Evolutionary conservation across 2,113 vertebrate genomes (phyloP).

Genomic region (Antidorcas marsupialis): DNA sequence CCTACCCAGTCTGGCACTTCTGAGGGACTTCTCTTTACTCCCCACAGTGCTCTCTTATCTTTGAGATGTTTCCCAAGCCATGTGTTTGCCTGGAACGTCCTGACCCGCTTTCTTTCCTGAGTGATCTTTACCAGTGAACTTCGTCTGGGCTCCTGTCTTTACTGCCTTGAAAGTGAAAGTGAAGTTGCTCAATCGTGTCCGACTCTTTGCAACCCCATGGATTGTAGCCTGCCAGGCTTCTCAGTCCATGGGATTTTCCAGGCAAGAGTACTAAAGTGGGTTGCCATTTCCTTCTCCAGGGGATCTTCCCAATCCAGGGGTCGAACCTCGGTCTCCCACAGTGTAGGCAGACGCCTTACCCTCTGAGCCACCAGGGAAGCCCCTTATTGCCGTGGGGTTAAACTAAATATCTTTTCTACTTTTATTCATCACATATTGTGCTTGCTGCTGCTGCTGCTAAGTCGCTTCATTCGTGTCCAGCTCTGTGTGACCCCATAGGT

Average conservation of each 20-base stretch:
- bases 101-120: not conserved
- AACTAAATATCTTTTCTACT: not conserved
- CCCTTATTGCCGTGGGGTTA: not conserved
- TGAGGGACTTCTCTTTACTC: not conserved
- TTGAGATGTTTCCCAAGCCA: not conserved
- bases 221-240: not conserved
- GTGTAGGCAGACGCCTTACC: not conserved
- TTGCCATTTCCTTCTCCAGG: not conserved
- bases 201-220: not conserved
- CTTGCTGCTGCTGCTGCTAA: not conserved
- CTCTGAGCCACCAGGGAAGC: not conserved
- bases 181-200: not conserved
- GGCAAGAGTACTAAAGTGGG: not conserved
- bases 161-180: not conserved
- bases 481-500: too few species aligned
- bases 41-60: not conserved
- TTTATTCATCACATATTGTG: not conserved
- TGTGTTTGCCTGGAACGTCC: not conserved
- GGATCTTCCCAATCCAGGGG: not conserved
- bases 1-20: not conserved
- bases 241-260: not conserved
- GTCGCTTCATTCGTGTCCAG: rapidly evolving
- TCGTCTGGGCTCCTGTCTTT: not conserved
- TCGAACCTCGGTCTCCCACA: not conserved
- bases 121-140: not conserved